Conservation (phyloP, 2,797 vertebrate genomes). For the Cetoscarus ocellatus region DNA sequence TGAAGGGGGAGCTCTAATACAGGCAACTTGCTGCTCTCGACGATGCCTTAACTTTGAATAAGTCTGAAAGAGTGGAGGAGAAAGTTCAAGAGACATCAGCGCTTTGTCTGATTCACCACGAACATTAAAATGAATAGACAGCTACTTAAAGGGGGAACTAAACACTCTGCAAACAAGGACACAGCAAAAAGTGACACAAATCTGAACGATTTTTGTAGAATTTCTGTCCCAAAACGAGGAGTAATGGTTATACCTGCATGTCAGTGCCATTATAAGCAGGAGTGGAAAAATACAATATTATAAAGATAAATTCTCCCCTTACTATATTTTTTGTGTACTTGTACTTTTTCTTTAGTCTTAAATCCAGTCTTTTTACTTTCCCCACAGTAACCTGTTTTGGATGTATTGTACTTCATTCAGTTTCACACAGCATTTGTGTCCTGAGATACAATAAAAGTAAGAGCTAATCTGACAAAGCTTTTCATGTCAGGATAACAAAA, state of each 20-base stretch:
- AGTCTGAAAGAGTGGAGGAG: slow-evolving; percentile 54
- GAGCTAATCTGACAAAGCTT: no score
- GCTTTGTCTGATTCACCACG: slow-evolving; percentile 22
- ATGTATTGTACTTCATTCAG: no score
- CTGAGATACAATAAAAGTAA: no score
- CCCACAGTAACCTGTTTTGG: no score
- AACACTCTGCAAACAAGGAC: slow-evolving; percentile 22
- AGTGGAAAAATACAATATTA: no score
- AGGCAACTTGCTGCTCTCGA: slow-evolving; percentile 76
- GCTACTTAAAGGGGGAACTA: background rate
- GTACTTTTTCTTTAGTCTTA: no score
- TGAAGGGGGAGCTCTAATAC: slow-evolving; percentile 92
- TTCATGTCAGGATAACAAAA: no score
- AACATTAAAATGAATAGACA: slow-evolving; percentile 30
- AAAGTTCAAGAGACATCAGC: slow-evolving; percentile 47
- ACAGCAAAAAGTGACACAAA: background rate
- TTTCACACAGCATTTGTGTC: no score
- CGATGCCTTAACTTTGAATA: slow-evolving; percentile 70
- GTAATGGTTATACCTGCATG: slow-evolving; percentile 7
- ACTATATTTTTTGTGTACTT: no score
- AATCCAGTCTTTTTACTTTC: no score
- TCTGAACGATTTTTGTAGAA: background rate
- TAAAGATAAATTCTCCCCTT: no score
- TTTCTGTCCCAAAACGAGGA: no score
- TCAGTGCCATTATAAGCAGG: slow-evolving; percentile 3